phyloP scores from a whole-genome alignment of 2,888 invertebrate species.

The Lissocephala sabroskyi region DNA sequence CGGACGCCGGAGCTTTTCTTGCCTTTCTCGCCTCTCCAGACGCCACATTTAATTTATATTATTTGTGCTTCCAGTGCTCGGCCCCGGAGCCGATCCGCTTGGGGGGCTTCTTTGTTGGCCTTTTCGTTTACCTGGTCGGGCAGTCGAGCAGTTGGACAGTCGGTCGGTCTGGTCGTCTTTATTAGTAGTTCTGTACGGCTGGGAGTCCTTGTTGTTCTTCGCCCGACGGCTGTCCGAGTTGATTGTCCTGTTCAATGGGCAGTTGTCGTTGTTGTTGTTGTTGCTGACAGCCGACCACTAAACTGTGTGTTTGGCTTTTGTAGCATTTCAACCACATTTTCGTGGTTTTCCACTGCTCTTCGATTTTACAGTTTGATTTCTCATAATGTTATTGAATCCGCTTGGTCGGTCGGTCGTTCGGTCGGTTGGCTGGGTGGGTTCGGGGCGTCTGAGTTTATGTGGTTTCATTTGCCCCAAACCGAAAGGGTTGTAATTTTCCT shows the following conservation, averaged over 20 bases:
- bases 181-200: conserved; percentile 44
- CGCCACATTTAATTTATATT: conserved; percentile 64
- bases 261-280: conserved; percentile 37
- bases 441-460: conserved; percentile 1
- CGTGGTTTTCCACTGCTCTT: conserved; percentile 57
- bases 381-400: conserved; percentile 37
- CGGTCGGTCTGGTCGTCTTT: too few species aligned
- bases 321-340: conserved; percentile 59
- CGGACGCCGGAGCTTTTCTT: too few species aligned
- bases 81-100: conserved; percentile 31
- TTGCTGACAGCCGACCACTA: conserved; percentile 62
- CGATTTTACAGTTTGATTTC: conserved; percentile 51
- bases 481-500: not conserved
- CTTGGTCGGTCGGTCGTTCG: not conserved
- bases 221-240: too few species aligned
- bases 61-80: conserved; percentile 58
- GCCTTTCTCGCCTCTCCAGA: conserved; percentile 9
- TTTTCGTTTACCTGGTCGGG: conserved; percentile 48
- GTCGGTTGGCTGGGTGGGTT: not conserved
- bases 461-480: not conserved
- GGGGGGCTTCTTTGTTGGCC: conserved; percentile 15
- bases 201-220: conserved; percentile 10
- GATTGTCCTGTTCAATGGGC: not conserved
- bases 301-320: conserved; percentile 70
- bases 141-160: too few species aligned